These are phyloP conservation scores for Alligator sinensis DNA, from an alignment of 2,113 vertebrate species.

Conservation along the genomic window DNA sequence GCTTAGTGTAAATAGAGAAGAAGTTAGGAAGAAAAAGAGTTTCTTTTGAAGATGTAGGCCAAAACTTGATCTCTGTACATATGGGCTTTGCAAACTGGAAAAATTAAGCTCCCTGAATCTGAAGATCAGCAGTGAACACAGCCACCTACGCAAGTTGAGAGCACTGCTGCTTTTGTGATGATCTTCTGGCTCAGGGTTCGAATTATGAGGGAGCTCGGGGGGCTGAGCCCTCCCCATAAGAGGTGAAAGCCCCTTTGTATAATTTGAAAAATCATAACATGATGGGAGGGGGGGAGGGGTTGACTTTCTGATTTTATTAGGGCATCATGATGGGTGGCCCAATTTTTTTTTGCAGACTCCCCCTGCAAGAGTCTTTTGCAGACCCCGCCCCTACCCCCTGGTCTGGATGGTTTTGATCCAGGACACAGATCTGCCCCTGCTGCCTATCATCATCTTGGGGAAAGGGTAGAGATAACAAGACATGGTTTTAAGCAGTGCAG, in stretches of 20 bases:
- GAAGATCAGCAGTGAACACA: fast-evolving
- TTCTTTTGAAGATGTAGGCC: neutral
- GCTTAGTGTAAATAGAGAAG: neutral
- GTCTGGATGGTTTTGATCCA: neutral
- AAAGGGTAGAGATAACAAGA: neutral
- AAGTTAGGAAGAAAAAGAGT: slow-evolving; percentile 12
- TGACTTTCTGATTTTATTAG: no score
- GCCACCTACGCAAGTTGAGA: neutral
- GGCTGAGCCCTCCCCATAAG: no score
- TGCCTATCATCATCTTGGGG: fast-evolving
- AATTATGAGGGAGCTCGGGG: neutral
- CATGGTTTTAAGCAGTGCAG: neutral
- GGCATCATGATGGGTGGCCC: no score
- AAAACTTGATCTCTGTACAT: neutral
- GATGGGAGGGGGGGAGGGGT: no score
- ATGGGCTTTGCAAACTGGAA: neutral
- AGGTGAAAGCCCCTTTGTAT: no score
- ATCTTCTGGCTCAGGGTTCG: neutral
- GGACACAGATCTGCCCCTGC: fast-evolving
- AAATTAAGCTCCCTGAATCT: neutral
- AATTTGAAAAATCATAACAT: no score
- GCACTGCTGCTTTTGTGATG: neutral
- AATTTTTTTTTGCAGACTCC: no score
- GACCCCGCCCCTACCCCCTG: neutral
- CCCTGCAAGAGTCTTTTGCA: no score